These are phyloP conservation scores for Xestia rhomboidea DNA, from an alignment of 2,888 invertebrate genomes.

Conservation along the genomic window DNA sequence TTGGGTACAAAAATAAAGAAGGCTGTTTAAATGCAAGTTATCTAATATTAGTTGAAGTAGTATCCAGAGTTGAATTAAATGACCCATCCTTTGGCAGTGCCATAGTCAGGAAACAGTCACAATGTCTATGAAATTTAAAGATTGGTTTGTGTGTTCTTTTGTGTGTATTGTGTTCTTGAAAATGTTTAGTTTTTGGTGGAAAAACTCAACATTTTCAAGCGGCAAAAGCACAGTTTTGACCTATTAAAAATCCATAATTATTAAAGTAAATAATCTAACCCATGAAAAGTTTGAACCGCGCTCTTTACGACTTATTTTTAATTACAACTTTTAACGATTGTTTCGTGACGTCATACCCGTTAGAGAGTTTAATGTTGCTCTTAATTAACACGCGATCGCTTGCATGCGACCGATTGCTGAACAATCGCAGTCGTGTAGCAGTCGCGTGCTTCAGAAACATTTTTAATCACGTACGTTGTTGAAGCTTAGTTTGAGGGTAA, in stretches of 20 bases:
- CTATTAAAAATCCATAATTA: neutral
- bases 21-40: neutral
- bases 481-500: conserved; percentile 27
- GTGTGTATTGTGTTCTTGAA: too few relatives aligned
- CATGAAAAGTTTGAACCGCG: conserved; percentile 33
- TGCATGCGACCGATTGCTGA: conserved; percentile 51
- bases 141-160: too few relatives aligned
- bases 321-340: conserved; percentile 56
- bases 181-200: too few relatives aligned
- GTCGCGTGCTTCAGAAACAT: conserved; percentile 46
- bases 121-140: neutral
- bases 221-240: neutral
- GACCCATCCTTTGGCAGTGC: neutral
- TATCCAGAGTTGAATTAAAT: neutral
- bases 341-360: conserved; percentile 52
- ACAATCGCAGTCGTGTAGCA: conserved; percentile 36
- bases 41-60: neutral
- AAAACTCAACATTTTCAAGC: neutral
- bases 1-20: too few relatives aligned
- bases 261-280: conserved; percentile 13
- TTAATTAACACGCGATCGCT: conserved; percentile 63
- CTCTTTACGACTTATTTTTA: conserved; percentile 54
- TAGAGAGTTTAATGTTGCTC: conserved; percentile 55
- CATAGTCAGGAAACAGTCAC: neutral
- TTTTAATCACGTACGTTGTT: conserved; percentile 31